phyloP scores from a whole-genome alignment of 2,888 invertebrate species.

The Micropterix aruncella region DNA sequence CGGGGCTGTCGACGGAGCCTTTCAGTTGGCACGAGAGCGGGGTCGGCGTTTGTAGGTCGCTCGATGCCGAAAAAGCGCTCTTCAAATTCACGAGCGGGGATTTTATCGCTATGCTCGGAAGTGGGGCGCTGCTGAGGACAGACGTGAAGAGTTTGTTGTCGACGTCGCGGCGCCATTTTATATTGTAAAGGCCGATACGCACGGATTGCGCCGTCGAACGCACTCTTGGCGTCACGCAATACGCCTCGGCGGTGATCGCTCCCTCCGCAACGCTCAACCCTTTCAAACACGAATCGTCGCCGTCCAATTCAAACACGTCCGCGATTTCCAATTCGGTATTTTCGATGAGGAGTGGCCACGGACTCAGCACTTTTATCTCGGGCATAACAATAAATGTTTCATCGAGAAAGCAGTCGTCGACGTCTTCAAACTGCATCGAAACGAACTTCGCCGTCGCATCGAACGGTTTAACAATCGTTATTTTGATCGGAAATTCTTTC shows the following conservation, averaged over 20 bases:
- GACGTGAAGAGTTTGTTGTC: constrained; percentile 15
- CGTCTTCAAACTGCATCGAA: constrained; percentile 47
- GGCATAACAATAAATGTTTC: constrained; percentile 58
- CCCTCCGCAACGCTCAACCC: constrained; percentile 28
- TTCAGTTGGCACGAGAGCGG: constrained; percentile 54
- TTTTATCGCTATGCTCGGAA: constrained; percentile 42
- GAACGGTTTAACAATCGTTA: constrained; percentile 56
- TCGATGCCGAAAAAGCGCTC: constrained; percentile 56
- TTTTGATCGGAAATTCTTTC: constrained; percentile 43
- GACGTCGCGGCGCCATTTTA: constrained; percentile 24
- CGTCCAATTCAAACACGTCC: constrained; percentile 26
- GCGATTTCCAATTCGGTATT: constrained; percentile 50
- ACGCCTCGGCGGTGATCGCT: constrained; percentile 29
- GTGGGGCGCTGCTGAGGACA: constrained; percentile 39
- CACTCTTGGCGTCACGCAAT: constrained; percentile 27
- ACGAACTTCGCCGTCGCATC: constrained; percentile 52
- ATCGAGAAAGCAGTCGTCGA: constrained; percentile 49
- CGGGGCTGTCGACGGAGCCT: constrained; percentile 56
- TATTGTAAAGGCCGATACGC: constrained; percentile 32
- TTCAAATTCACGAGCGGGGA: constrained; percentile 46
- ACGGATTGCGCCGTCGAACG: constrained; percentile 29
- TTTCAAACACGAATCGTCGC: constrained; percentile 22
- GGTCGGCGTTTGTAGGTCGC: constrained; percentile 57
- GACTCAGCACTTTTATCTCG: constrained; percentile 50
- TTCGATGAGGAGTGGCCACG: constrained; percentile 53